These are phyloP conservation scores for Dynastes tityus DNA, from an alignment of 2,888 invertebrate genomes.

Conservation along the genomic window DNA sequence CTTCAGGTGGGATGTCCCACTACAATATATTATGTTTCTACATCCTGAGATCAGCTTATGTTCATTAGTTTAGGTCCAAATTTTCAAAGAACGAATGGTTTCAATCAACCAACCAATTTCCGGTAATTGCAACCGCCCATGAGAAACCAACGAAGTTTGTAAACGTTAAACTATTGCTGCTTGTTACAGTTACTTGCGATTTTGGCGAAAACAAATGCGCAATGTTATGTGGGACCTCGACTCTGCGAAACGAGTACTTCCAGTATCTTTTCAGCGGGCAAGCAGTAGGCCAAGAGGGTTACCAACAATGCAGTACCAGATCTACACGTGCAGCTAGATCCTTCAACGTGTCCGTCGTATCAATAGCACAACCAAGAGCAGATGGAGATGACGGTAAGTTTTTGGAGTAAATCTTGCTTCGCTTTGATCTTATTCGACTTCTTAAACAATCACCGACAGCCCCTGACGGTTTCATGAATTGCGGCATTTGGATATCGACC, in stretches of 20 bases:
- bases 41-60: too few relatives aligned
- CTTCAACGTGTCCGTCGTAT: slow-evolving; percentile 52
- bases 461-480: slow-evolving; percentile 64
- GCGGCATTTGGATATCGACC: slow-evolving; percentile 74
- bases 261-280: background rate
- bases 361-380: slow-evolving; percentile 44
- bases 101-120: too few relatives aligned
- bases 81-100: too few relatives aligned
- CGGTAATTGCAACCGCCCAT: too few relatives aligned
- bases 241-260: background rate
- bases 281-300: slow-evolving; percentile 51
- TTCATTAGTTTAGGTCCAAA: too few relatives aligned
- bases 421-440: background rate
- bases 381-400: slow-evolving; percentile 17
- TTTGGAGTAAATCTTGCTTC: background rate
- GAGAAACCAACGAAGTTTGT: too few relatives aligned
- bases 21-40: too few relatives aligned
- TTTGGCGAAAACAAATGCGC: slow-evolving; percentile 67
- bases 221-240: slow-evolving; percentile 64
- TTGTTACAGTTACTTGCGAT: slow-evolving; percentile 67
- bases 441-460: background rate
- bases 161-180: too few relatives aligned
- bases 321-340: background rate
- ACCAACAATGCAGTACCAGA: slow-evolving; percentile 61
- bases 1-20: too few relatives aligned